Evolutionary conservation across 2,113 vertebrate species (phyloP), one percentile per base, ranked within the genome.

Genomic region (Sander vitreus): DNA sequence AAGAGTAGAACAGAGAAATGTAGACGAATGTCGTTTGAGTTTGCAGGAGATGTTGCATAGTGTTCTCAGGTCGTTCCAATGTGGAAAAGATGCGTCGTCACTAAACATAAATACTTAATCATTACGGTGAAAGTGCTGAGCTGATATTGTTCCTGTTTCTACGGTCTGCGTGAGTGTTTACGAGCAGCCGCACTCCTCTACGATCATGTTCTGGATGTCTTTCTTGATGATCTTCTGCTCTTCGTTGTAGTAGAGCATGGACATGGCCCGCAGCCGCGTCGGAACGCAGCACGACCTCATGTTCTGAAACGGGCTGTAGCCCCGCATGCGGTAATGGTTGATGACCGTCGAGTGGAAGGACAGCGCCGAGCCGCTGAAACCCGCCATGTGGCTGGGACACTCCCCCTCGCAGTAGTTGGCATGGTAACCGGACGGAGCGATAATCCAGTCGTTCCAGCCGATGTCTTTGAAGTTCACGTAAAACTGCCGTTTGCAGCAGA

Each of bases 361-460:
- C 0, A 98, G 93, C 0, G 97, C 96, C 0, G 97, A 97, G 67
- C 97, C 95, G 1, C 97, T 96, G 0, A 97, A 96, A 87, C 96
- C 97, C 2, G 97, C 96, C 94, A 97, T 96, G 59, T 99, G 97
- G 88, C 95, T 97, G 0, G 97, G 97, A 86, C 98, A 99, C 89
- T 99, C 97, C 0, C 98, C 98, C 94, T 99, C 97, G 0, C 98
- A 99, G 95, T 99, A 99, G 95, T 99, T 99, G 92, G 97, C 98
- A 0, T 98, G 97, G 87, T 99, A 99, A 70, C 98, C 98, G 2
- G 97, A 93, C 1, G 98, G 98, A 1, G 98, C 98, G 12, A 99
- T 99, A 93, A 99, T 99, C 98, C 98, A 99, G 94, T 99, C 98
- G n/a, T 95, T 97, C 98, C 98, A 99, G 73, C 98, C 97, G 21